A percentile compares a stretch with the other conserved stretches of the same genome.
phyloP scores from a whole-genome alignment of 2,888 invertebrate genomes.

The Labia minor region DNA sequence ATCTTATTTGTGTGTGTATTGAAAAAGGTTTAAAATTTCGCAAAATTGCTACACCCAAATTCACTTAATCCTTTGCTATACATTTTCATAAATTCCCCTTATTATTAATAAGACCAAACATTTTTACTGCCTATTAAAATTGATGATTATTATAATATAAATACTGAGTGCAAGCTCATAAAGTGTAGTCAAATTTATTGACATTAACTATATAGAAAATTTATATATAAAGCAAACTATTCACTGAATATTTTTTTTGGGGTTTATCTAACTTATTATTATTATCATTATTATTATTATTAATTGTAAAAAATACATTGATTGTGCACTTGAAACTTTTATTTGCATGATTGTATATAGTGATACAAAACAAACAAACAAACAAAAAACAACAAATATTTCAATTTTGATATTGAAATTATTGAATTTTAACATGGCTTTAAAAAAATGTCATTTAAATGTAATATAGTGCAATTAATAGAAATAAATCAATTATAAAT shows the following conservation, averaged over 20 bases:
- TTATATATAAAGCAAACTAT: not conserved
- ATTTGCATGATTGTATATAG: constrained; percentile 23
- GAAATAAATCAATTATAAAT: constrained; percentile 1
- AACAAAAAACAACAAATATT: constrained; percentile 18
- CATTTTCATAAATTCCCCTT: not conserved
- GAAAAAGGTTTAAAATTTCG: too few relatives aligned
- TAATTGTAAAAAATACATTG: constrained; percentile 21
- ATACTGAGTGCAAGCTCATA: constrained; percentile 15
- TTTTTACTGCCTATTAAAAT: not conserved
- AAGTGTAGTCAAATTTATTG: constrained; percentile 21
- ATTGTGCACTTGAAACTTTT: constrained; percentile 21
- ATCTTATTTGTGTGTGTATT: too few relatives aligned
- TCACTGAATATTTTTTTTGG: not conserved
- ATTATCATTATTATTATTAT: not conserved
- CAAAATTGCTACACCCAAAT: too few relatives aligned
- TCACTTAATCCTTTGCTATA: constrained; percentile 13
- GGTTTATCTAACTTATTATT: too few relatives aligned
- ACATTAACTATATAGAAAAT: constrained; percentile 18
- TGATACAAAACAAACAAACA: not conserved
- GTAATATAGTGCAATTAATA: constrained; percentile 3
- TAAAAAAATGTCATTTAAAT: constrained; percentile 9
- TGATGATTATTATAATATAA: too few relatives aligned
- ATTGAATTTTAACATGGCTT: constrained; percentile 7
- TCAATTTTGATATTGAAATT: constrained; percentile 18
- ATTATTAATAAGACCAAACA: not conserved